Base-by-base conservation (phyloP, 2,113 vertebrate genomes). In the Polypterus senegalus region DNA sequence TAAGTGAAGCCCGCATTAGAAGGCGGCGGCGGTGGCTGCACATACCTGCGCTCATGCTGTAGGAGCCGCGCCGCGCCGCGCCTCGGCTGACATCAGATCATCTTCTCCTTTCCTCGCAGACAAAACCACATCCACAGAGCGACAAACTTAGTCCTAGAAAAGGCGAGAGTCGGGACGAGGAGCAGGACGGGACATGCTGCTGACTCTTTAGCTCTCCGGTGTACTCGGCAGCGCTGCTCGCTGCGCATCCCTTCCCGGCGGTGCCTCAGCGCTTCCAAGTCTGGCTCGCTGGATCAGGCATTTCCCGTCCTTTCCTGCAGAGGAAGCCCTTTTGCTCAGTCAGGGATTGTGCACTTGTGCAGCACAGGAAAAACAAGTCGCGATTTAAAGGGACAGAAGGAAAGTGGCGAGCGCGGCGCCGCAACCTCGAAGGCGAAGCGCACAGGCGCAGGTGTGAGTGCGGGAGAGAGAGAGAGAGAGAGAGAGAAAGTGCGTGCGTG, bases 261-360 rank as follows among this genome's bases (percentile, higher is more conserved):
- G 61, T 66, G 77, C 71, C 76, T 66, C 54, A 51, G 62, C 65
- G 61, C 73, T 70, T 65, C 63, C 61, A 52, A 63, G 53, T 67
- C 54, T 48, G 10, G 68, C 73, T 71, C 69, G 67, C 72, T 57
- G 71, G 68, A 68, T 79, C 73, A 79, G 82, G 86, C 80, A 83
- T 83, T 75, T 81, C 74, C 65, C 65, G 64, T 77, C 72, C 70
- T 77, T 84, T 84, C 83, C 73, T 80, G 78, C 75, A 77, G 75
- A 80, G 83, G 81, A 83, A 76, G 79, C 76, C 67, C 73, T 66
- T 65, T 57, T 55, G 71, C 72, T 68, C 75, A 52, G 63, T 71
- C 76, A 66, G 71, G 69, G 72, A 81, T 68, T 60, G 49, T 52
- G 68, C 64, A 67, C 58, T 54, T 48, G 48, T 65, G 27, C 54